Conservation (phyloP, 1,140 invertebrate species). For the Parasteatoda tepidariorum region DNA sequence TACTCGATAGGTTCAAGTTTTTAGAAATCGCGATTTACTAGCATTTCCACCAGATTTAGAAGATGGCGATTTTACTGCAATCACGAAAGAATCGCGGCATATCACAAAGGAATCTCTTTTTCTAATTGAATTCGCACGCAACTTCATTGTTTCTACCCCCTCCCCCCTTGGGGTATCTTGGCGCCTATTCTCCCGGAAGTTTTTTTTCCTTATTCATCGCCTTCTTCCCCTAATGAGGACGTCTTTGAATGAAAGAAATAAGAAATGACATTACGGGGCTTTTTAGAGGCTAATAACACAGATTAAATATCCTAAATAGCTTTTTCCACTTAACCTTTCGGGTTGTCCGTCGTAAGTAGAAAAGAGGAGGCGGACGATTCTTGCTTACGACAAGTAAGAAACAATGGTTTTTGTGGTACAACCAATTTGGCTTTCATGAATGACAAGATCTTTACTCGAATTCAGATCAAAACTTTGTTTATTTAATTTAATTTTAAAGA, state of each 20-base stretch:
- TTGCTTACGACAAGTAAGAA: no score
- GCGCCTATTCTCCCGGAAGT: background rate
- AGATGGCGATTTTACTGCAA: no score
- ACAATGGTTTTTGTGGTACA: no score
- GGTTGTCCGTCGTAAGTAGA: background rate
- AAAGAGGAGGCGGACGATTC: background rate
- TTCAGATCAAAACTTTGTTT: no score
- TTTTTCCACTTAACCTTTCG: background rate
- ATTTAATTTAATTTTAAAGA: no score
- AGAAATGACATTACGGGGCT: background rate
- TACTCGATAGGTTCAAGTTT: no score
- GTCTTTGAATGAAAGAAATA: background rate
- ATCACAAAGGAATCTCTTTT: background rate
- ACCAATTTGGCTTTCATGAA: no score
- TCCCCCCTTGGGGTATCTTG: background rate
- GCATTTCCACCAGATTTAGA: no score
- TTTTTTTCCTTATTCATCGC: background rate
- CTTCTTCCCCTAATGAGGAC: background rate
- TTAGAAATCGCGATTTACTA: no score
- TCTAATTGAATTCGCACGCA: background rate
- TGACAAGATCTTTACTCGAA: no score
- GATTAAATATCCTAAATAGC: background rate
- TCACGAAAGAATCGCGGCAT: background rate
- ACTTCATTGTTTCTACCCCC: background rate
- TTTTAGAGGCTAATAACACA: background rate